phyloP scores from a whole-genome alignment of 2,888 invertebrate genomes.

The Caenorhabditis becei region DNA sequence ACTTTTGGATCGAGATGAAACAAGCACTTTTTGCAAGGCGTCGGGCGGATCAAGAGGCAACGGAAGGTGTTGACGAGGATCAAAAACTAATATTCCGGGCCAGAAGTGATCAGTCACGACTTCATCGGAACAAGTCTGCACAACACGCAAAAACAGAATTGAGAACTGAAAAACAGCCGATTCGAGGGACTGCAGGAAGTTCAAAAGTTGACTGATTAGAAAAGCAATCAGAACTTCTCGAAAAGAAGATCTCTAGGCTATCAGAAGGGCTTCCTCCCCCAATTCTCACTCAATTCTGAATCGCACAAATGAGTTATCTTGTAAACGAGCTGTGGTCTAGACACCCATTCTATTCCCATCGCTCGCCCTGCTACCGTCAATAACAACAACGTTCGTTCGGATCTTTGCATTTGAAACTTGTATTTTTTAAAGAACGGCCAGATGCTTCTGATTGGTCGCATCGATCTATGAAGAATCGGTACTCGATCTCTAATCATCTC shows the following conservation, averaged over 20 bases:
- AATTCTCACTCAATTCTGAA: too few relatives aligned
- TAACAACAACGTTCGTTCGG: conserved; percentile 33
- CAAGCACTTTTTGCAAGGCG: conserved; percentile 15
- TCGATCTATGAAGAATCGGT: conserved; percentile 24
- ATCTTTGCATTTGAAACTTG: background rate
- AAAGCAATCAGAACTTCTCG: too few relatives aligned
- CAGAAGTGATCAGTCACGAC: conserved; percentile 3
- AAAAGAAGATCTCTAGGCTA: too few relatives aligned
- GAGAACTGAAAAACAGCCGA: conserved; percentile 3
- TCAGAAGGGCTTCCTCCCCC: too few relatives aligned
- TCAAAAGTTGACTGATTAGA: too few relatives aligned
- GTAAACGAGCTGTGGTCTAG: too few relatives aligned
- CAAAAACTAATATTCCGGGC: conserved; percentile 54
- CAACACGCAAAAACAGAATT: background rate
- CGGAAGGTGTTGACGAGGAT: conserved; percentile 30
- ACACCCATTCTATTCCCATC: too few relatives aligned
- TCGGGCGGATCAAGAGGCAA: background rate
- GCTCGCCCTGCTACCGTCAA: too few relatives aligned
- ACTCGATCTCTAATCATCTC: conserved; percentile 42
- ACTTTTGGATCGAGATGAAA: background rate
- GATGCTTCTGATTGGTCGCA: conserved; percentile 28
- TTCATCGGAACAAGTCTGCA: background rate
- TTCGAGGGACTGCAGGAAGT: too few relatives aligned
- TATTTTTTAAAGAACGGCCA: conserved; percentile 24
- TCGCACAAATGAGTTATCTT: too few relatives aligned